Base-by-base conservation (phyloP, 2,888 invertebrate species). In the Mythimna impura region DNA sequence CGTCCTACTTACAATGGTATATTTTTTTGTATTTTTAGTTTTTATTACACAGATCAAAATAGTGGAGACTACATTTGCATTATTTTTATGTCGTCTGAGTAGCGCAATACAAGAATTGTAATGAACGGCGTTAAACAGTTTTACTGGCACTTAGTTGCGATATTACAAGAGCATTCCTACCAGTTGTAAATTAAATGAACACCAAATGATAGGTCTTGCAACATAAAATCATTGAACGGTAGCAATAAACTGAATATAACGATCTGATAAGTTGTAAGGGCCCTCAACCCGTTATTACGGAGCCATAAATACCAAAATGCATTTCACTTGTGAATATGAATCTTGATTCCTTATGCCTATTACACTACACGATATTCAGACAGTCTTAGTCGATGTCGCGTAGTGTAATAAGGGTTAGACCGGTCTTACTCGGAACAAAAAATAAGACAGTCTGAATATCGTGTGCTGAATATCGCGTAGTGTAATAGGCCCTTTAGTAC, bases 1-100 rank as follows among this genome's bases (percentile, higher is more conserved):
- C 89, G 94, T 75, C 89, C 94, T 88, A 93, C 89, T 91, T 95
- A 90, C 87, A 87, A 88, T 82, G 84, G 86, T 88, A 85, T 88
- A 58, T 88, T 47, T 85, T 89, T 88, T 89, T 89, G 89, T 91
- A 91, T 91, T 93, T 92, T 90, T 81, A 87, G 83, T 61, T 65
- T 63, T 81, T 83, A 85, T 85, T 80, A 84, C 76, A 76, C 77
- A 66, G 78, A 79, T 83, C 73, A 76, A 80, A 84, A 81, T 82
- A 80, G 71, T 71, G 69, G 65, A 57, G 63, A 66, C 60, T 54
- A 73, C 71, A 71, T 81, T 81, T 78, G 74, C 71, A 79, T 78
- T 72, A 80, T 73, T 81, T 76, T 82, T 76, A 70, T 75, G 63
- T 73, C 40, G 71, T 47, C 76, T 67, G 76, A 64, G 62, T 58